Base-by-base conservation (phyloP, 2,888 invertebrate genomes). In the Belgica antarctica region DNA sequence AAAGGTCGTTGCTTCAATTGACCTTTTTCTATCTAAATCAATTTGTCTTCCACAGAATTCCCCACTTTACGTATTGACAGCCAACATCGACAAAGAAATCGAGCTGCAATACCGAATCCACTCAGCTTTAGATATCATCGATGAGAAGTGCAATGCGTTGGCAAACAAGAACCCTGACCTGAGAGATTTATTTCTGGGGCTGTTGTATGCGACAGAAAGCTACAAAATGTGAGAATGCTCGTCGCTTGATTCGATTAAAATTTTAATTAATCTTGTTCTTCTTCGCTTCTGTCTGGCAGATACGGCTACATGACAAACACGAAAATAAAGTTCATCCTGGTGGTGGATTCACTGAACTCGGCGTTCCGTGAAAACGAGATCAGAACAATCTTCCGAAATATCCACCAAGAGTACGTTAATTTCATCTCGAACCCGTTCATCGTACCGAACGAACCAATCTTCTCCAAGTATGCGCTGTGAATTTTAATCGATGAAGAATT, bases 251-350 rank as follows among this genome's bases (percentile, higher is more conserved):
- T 7, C 83, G 82, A 83, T 84, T 77, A 75, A 76, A 77, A 76
- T 75, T 71, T 70, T 62, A 71, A 15, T 25, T 61, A 41, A 52
- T 71, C 47, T 65, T 36, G 1, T 57, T 65, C n/a, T 3, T 63
- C 22, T 15, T 63, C 22, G 4, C 41, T 7, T 4, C 4, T 41
- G 41, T 22, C 0, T 22, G n/a, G 1, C 83, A 93, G 92, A 75
- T 93, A 91, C 82, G 97, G 97, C 1, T 97, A 96, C 81, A 94
- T 96, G 7, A 96, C 96, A n/a, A 97, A 96, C 77, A 96, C 96
- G 0, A 92, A 91, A 82, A 90, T 96, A 7, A 97, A 97, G 79
- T 89, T 97, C 77, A 89, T 97, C 5, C 88, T 97, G 71, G 91
- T 96, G 31, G 89, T 96, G 1, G 95, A 95, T 79, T 92, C 94